Evolutionary conservation across 2,113 vertebrate species (phyloP).

Genomic region (Nothobranchius furzeri): DNA sequence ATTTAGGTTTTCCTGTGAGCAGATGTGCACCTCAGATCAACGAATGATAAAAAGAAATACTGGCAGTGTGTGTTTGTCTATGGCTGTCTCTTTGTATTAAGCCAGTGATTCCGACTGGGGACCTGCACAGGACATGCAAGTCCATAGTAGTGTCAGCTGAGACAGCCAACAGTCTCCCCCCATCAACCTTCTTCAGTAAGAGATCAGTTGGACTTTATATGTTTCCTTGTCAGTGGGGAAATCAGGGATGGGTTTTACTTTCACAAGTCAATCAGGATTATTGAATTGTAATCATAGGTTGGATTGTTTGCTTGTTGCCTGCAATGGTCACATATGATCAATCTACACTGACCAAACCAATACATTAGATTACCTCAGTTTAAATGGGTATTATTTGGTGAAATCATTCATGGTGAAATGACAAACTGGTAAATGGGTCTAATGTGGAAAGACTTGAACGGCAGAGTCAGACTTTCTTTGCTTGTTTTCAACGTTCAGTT

Average conservation of each 20-base stretch:
- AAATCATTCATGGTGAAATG: neutral
- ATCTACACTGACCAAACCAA: neutral
- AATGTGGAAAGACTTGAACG: neutral
- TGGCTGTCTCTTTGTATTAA: neutral
- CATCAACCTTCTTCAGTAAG: neutral
- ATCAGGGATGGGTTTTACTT: neutral
- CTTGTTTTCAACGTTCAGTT: too few relatives aligned
- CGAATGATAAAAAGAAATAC: neutral
- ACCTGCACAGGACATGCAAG: neutral
- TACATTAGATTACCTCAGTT: neutral
- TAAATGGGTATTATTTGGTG: neutral
- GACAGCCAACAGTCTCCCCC: neutral
- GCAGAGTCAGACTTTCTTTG: too few relatives aligned
- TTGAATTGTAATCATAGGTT: neutral
- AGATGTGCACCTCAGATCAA: neutral
- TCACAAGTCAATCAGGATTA: neutral
- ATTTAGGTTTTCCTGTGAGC: too few relatives aligned
- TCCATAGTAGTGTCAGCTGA: too few relatives aligned
- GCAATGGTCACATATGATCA: neutral
- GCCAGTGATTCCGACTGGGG: neutral
- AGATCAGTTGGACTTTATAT: neutral
- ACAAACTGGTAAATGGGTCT: neutral
- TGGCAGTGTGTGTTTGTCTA: neutral
- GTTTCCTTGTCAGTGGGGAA: neutral
- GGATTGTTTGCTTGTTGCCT: neutral